Base-by-base conservation (phyloP, 2,888 invertebrate genomes). In the Thyatira batis region DNA sequence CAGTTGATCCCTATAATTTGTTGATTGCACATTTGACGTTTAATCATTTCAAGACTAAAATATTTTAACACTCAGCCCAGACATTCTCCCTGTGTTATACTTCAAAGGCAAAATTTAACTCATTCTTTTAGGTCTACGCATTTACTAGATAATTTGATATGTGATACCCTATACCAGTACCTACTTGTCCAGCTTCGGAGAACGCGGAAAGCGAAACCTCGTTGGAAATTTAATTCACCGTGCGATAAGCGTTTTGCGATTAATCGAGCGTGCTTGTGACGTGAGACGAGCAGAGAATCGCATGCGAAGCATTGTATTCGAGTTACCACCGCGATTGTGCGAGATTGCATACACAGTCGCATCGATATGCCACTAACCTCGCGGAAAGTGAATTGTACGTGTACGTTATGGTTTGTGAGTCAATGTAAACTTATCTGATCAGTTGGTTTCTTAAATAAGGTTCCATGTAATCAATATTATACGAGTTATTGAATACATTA, bases 201-300 rank as follows among this genome's bases (percentile, higher is more conserved):
- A 72, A 76, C 60, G 57, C 53, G 67, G 67, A 73, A 69, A 70
- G 63, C 68, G 67, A 78, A 71, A 73, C 69, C 66, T 63, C 62
- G 54, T 67, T 68, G 64, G 64, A 70, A 75, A 73, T 78, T 70
- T 63, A 76, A 73, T 69, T 69, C 61, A 60, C 58, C 60, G 53
- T 63, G 67, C 63, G 63, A 73, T 74, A 69, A 67, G 60, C 62
- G 59, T 63, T 72, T 69, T 61, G 63, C 59, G 65, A 63, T 69
- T 72, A 77, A 77, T 76, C 66, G 72, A 71, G 68, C 72, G 66
- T 73, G 62, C 63, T 73, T 70, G 65, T 71, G 67, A 68, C 56
- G 67, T 71, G 67, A 54, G 61, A 59, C 67, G 62, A 65, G 65
- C 63, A 59, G 61, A 68, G 60, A 65, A 66, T 73, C 63, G 71